Base-by-base conservation (phyloP, 2,113 vertebrate genomes). In the Calyptomena viridis region DNA sequence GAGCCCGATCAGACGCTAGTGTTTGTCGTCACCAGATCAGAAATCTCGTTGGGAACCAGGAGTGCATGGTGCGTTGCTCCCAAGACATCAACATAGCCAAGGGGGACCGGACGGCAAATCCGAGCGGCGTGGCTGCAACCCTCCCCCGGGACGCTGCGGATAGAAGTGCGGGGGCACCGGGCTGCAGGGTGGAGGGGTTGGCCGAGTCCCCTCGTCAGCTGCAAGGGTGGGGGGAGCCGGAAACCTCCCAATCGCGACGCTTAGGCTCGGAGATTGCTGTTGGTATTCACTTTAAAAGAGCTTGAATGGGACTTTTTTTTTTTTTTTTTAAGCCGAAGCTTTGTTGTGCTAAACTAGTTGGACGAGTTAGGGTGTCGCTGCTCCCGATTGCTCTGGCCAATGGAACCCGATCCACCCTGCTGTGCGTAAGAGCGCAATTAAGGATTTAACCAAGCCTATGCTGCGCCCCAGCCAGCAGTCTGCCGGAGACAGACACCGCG, bases 371-470 rank as follows among this genome's bases (percentile, higher is more conserved):
- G 98, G 99, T 99, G 99, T 99, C 98, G 97, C 98, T 98, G 97
- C 97, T 96, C 98, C 98, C 96, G 93, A 93, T 97, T 97, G 98
- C 98, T 98, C 98, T 99, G 99, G 99, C 99, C 99, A 99, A 99
- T 99, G 98, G 99, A 99, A 99, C 99, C 99, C 98, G 98, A 99
- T 99, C 99, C 99, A 99, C 99, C 99, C 99, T 98, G 98, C 99
- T 99, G 99, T 99, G 99, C 99, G 99, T 99, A 99, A 99, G 98
- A 99, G 99, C 98, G 98, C 98, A 98, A 98, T 99, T 99, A 98
- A 98, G 99, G 99, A 99, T 99, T 99, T 99, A 99, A 99, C 99
- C 99, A 99, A 99, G 99, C 99, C 98, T 98, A 98, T 99, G 98
- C 99, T 99, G 98, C 97, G 98, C 98, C 98, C 98, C 98, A 98